Evolutionary conservation across 2,113 vertebrate genomes (phyloP), one percentile per base, ranked within the genome.

Genomic region (Myocastor coypus): DNA sequence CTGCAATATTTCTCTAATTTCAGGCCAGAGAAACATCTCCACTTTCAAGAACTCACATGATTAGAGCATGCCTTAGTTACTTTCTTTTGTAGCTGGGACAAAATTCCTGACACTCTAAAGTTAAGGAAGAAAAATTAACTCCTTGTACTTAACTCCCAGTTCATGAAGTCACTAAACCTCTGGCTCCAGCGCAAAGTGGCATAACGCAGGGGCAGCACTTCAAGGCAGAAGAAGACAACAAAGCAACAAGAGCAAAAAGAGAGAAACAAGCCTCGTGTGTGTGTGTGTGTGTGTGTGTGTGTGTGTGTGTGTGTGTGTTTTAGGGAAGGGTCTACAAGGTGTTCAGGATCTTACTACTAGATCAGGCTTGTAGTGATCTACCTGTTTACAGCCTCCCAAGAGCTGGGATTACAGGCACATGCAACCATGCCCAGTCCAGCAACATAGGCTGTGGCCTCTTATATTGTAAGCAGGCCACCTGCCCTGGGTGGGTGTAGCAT

Each of bases 11-110:
- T 69, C 32, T 88, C 22, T 83, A 82, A 37, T 52, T 89, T 96
- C 28, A 69, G 42, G 42, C 14, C 57, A 87, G 75, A 87, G 66
- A 95, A 88, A 90, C 30, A 73, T 91, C 83, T 83, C 20, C 64
- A 42, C 26, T 37, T 77, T 73, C 85, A 85, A 92, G 30, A 24
- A 42, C n/a, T 61, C 32, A 16, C 32, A 24, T 78, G 46, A 84
- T 92, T 78, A 90, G 34, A 75, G 66, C 34, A 5, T 69, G 32
- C 34, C 16, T 69, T 69, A n/a, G 34, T n/a, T 69, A n/a, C 14
- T 16, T 19, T 69, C n/a, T 69, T 34, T 37, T 34, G 5, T 37
- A 17, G 17, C 7, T 69, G 68, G 34, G 3, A 69, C 16, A 69
- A 69, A 69, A n/a, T 19, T n/a, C 6, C 66, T 69, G 32, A 69